These are phyloP conservation scores for Thalassaphorura encarpata DNA, from an alignment of 1,140 invertebrate genomes.

Conservation along the genomic window DNA sequence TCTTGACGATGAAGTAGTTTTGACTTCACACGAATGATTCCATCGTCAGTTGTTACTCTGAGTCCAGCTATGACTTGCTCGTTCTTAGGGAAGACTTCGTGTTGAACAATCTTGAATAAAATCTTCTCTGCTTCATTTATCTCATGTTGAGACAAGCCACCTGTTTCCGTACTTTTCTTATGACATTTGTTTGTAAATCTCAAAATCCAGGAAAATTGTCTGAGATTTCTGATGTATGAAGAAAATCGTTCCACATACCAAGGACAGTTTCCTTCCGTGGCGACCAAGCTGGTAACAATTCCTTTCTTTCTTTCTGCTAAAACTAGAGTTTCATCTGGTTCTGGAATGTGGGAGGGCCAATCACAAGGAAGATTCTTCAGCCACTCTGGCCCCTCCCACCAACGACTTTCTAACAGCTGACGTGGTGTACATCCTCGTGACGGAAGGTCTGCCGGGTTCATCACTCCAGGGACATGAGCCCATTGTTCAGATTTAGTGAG, in stretches of 20 bases:
- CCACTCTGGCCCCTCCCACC: slow-evolving; percentile 20
- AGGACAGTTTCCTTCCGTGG: background rate
- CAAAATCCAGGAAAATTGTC: background rate
- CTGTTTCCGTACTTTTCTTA: background rate
- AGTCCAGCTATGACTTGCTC: background rate
- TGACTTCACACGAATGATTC: background rate
- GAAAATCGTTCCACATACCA: background rate
- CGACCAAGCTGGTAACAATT: background rate
- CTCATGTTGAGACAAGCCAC: background rate
- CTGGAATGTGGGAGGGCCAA: background rate
- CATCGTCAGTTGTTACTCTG: background rate
- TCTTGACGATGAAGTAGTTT: background rate
- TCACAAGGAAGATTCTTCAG: background rate
- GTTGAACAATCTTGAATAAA: slow-evolving; percentile 2
- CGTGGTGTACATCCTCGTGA: slow-evolving; percentile 14
- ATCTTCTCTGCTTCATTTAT: too few relatives aligned
- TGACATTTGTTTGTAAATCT: background rate
- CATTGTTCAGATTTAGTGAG: slow-evolving; percentile 11
- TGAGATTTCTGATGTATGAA: background rate
- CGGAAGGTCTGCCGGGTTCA: slow-evolving; percentile 29
- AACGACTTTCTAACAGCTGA: background rate
- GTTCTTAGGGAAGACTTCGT: background rate
- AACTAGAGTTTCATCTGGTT: background rate
- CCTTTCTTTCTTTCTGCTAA: slow-evolving; percentile 2
- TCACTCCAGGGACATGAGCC: slow-evolving; percentile 16